phyloP scores from a whole-genome alignment of 2,888 invertebrate species.

The Eledone cirrhosa region DNA sequence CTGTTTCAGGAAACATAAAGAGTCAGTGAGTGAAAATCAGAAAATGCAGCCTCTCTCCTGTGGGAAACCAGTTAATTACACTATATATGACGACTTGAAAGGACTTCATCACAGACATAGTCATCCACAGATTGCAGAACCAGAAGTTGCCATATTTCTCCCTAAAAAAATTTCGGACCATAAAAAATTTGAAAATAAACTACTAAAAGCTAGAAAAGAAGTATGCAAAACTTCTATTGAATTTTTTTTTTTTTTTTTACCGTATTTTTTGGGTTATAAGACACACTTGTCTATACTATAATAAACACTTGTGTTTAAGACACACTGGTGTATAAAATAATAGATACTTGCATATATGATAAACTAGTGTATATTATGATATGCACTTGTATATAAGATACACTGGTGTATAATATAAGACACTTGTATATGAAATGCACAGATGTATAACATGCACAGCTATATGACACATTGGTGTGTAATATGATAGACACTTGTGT shows the following conservation, averaged over 20 bases:
- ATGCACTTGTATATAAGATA: no score
- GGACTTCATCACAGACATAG: slow-evolving; percentile 84
- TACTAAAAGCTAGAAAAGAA: slow-evolving; percentile 60
- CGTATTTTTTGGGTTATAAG: no score
- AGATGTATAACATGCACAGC: no score
- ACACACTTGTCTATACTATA: no score
- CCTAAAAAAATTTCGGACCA: slow-evolving; percentile 53
- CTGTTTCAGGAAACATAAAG: slow-evolving; percentile 27
- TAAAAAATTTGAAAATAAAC: slow-evolving; percentile 60
- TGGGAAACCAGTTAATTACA: slow-evolving; percentile 81
- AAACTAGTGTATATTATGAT: no score
- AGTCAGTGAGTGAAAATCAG: slow-evolving; percentile 24
- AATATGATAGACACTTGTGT: no score
- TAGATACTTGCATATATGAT: no score
- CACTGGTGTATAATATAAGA: no score
- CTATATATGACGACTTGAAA: slow-evolving; percentile 86
- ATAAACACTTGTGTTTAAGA: no score
- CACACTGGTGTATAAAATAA: no score
- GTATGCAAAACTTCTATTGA: slow-evolving; percentile 39
- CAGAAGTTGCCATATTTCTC: slow-evolving; percentile 68
- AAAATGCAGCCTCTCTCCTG: slow-evolving; percentile 71
- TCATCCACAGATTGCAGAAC: slow-evolving; percentile 86
- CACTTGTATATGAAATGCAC: no score
- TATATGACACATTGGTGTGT: no score
- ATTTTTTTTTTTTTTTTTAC: neutral